Evolutionary conservation across 2,888 invertebrate genomes (phyloP), one percentile per base, ranked within the genome.

Genomic region (Lobophora halterata): DNA sequence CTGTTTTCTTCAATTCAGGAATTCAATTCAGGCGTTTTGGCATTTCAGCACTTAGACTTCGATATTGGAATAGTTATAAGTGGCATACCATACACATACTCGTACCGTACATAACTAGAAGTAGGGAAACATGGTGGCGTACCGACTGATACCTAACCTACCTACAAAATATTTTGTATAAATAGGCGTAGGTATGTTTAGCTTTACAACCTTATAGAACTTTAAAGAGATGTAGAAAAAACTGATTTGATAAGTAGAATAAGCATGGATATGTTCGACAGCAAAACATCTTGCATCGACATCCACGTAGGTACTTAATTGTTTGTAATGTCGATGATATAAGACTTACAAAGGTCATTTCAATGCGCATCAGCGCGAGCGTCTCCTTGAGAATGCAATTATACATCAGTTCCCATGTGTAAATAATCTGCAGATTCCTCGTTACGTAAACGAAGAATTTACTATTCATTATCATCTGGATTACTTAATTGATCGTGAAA

Each of bases 401-500:
- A 43, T 17, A 37, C 29, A 27, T 37, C 29, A 34, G 43, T 37
- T 43, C 37, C 37, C 43, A 38, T 42, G 46, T 24, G 32, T 35
- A 35, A 25, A 37, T 28, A 27, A n/a, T n/a, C n/a, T n/a, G n/a
- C 35, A 30, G 9, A 27, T 36, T 20, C 29, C 20, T 21, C 13
- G 33, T 43, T 40, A 38, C 37, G 28, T 35, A 46, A 41, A 21
- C 34, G 29, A 46, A 23, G 20, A 5, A 43, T 44, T 36, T 46
- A 41, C 43, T 37, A 42, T 41, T 52, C n/a, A n/a, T 44, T 44
- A 44, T 30, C 40, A 42, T 46, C 42, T 54, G 49, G 37, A 55
- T 49, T 55, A 45, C 50, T 62, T 55, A 54, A 61, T 58, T 58
- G 55, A 49, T 55, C 53, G 59, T 52, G 61, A 62, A 63, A 73